Conservation (phyloP, 2,888 invertebrate genomes). For the Galeruca laticollis region DNA sequence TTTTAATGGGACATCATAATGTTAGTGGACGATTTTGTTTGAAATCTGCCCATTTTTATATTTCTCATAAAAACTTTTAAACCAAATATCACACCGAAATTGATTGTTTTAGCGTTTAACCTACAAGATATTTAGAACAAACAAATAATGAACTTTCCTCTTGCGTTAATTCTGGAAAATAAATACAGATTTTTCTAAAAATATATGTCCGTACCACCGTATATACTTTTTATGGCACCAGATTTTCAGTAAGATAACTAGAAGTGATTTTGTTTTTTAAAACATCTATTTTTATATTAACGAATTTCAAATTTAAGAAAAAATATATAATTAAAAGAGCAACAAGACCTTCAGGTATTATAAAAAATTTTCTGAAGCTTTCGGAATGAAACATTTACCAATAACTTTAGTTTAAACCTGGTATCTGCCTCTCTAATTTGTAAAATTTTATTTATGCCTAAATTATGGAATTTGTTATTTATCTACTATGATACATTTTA, state of each 20-base stretch:
- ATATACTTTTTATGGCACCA: too few relatives aligned
- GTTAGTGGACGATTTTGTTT: conserved; percentile 30
- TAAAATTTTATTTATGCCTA: background rate
- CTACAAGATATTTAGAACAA: conserved; percentile 19
- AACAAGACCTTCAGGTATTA: background rate
- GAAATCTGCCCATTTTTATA: conserved; percentile 32
- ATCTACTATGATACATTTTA: background rate
- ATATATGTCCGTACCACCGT: too few relatives aligned
- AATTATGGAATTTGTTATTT: background rate
- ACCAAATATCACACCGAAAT: conserved; percentile 49
- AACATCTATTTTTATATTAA: too few relatives aligned
- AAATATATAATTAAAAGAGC: too few relatives aligned
- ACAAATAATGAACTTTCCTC: conserved; percentile 16
- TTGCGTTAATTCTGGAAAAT: background rate
- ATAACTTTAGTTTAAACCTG: background rate
- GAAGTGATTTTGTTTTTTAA: too few relatives aligned
- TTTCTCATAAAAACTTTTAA: conserved; percentile 36
- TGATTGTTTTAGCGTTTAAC: conserved; percentile 45
- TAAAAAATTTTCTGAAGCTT: background rate
- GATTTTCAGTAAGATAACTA: too few relatives aligned
- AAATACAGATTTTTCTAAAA: too few relatives aligned
- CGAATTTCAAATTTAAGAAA: too few relatives aligned
- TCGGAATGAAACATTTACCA: background rate
- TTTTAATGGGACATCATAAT: conserved; percentile 39
- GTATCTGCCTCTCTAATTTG: too few relatives aligned